phyloP scores from a whole-genome alignment of 1,140 invertebrate species.

The Ips typographus region DNA sequence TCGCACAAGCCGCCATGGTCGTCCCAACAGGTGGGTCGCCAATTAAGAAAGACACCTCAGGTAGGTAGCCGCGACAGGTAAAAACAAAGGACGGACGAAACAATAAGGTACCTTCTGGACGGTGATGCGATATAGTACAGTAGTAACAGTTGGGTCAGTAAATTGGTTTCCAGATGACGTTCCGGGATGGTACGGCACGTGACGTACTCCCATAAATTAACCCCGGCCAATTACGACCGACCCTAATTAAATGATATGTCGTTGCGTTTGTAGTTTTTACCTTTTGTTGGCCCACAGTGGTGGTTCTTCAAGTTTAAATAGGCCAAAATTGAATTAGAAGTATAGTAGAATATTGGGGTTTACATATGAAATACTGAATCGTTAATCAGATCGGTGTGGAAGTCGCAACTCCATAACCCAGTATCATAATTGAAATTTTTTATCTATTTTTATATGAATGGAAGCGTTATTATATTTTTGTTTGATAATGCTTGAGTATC shows the following conservation, averaged over 20 bases:
- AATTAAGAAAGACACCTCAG: slow-evolving; percentile 33
- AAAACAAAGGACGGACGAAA: slow-evolving; percentile 38
- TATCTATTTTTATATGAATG: no score
- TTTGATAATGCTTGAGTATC: no score
- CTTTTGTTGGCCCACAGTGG: neutral
- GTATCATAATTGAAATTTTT: no score
- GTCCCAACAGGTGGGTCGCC: slow-evolving; percentile 23
- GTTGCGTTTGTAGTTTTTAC: slow-evolving; percentile 19
- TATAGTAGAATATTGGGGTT: no score
- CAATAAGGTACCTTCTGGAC: slow-evolving; percentile 39
- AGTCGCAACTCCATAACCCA: no score
- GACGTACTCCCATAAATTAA: slow-evolving; percentile 46
- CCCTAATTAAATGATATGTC: slow-evolving; percentile 46
- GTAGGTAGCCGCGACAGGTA: slow-evolving; percentile 16
- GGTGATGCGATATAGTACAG: slow-evolving; percentile 21
- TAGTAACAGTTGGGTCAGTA: slow-evolving; percentile 41
- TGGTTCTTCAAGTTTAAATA: neutral
- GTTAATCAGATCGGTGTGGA: no score
- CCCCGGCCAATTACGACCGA: slow-evolving; percentile 42
- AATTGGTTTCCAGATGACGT: slow-evolving; percentile 47
- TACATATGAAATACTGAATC: no score
- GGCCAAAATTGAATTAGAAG: no score
- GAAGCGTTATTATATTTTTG: no score
- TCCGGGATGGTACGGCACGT: slow-evolving; percentile 44
- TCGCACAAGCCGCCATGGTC: slow-evolving; percentile 1